Conservation (phyloP, 2,797 vertebrate species). For the Anabacerthia variegaticeps region DNA sequence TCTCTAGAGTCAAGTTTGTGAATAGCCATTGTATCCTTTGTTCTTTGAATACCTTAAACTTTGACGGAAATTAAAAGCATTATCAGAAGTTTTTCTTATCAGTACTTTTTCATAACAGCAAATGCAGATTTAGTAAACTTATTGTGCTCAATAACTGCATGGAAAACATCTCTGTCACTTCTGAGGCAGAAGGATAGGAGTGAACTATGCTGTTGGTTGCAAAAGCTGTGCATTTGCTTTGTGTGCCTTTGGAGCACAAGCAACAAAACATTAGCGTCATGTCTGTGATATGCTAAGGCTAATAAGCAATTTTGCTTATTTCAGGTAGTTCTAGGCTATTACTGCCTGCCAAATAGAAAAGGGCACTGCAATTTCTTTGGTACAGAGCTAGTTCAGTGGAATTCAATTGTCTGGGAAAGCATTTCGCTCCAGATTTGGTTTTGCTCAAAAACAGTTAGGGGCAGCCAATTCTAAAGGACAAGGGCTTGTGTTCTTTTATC, state of each 20-base stretch:
- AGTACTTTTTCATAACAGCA: not conserved
- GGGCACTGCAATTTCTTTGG: not conserved
- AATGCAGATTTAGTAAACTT: not conserved
- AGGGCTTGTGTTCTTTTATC: not conserved
- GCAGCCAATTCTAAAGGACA: not conserved
- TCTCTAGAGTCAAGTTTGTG: not conserved
- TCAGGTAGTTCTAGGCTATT: not conserved
- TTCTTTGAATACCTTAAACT: not conserved
- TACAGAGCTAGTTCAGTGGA: not conserved
- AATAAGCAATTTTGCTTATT: not conserved
- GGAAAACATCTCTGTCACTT: not conserved
- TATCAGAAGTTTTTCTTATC: not conserved
- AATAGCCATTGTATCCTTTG: not conserved
- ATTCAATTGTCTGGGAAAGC: not conserved
- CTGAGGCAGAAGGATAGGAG: not conserved
- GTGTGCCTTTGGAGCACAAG: not conserved
- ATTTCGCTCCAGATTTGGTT: not conserved
- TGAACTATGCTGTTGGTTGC: not conserved
- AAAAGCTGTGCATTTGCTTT: not conserved
- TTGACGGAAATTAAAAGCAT: not conserved
- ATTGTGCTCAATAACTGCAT: not conserved
- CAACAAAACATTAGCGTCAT: not conserved
- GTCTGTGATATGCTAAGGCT: not conserved
- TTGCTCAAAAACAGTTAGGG: not conserved
- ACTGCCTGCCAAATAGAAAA: not conserved